Evolutionary conservation across 2,797 vertebrate species (phyloP), one percentile per base, ranked within the genome.

Genomic region (Pseudopleuronectes americanus): DNA sequence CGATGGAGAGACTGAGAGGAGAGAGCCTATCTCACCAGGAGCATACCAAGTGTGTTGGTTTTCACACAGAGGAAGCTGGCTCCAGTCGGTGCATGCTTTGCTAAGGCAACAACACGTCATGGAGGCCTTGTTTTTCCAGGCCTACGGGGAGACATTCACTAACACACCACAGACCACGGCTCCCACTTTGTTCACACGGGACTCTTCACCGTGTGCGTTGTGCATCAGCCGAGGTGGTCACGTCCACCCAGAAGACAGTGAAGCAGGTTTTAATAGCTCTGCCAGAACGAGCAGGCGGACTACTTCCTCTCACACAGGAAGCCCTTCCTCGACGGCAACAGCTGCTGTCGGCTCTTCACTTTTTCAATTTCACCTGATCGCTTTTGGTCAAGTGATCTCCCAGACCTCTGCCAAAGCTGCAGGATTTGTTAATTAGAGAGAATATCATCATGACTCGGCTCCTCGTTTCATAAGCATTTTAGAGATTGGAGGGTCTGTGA

Each of bases 261-360:
- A 45, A 61, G 19, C n/a, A 51, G 13, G 67, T 57, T 66, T 59
- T 19, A 74, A 43, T 17, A 43, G 9, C 17, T 48, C 17, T 2
- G 10, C 13, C 93, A 99, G 97, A 99, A 99, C 89, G 97, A 99
- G 84, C 98, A 99, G 83, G 97, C 97, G 0, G 97, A 98, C 84
- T 98, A 98, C 92, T 99, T 97, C 90, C 96, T 99, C 70, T 99
- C 97, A 4, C 97, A 99, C 94, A 99, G 98, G 98, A 99, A 99
- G 91, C 97, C 97, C 66, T 98, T 96, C 76, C 95, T 98, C 74
- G 96, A 99, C 41, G 86, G 95, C 91, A 38, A 99, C 87, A 97
- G 97, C 79, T 13, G 63, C 95, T 96, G 3, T 93, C 97, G 0
- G 95, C 97, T 1, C 98, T 97, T 0, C 97, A 99, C 94, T 99